Conservation (phyloP, 1,140 invertebrate species). For the Phymorhynchus buccinoides region DNA sequence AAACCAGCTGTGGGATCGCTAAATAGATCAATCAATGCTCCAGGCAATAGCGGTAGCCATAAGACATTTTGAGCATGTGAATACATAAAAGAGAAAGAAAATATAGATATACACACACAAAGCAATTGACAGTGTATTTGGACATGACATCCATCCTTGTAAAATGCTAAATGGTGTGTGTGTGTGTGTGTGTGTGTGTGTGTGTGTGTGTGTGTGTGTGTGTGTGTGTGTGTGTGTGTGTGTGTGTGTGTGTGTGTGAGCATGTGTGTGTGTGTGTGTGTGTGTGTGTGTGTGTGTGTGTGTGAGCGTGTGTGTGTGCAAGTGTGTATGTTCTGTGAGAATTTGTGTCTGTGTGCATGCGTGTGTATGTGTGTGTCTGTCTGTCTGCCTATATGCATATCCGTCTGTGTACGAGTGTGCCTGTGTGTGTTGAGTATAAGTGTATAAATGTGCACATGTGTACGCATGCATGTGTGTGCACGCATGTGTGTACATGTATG, state of each 20-base stretch:
- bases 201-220: not conserved
- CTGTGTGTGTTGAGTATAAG: not conserved
- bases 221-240: not conserved
- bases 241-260: too few species aligned
- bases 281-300: not conserved
- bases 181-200: too few species aligned
- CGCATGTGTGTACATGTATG: not conserved
- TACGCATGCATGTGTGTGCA: not conserved
- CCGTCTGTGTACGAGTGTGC: not conserved
- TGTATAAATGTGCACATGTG: not conserved
- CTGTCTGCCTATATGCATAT: not conserved
- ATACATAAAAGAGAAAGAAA: too few species aligned
- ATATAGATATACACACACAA: too few species aligned
- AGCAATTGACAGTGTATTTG: too few species aligned
- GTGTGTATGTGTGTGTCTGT: not conserved
- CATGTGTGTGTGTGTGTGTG: not conserved
- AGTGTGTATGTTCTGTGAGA: too few species aligned
- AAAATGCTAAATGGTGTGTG: too few species aligned
- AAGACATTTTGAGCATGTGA: too few species aligned
- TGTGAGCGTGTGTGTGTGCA: not conserved
- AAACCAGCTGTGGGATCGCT: not conserved
- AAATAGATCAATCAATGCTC: too few species aligned
- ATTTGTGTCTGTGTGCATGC: not conserved
- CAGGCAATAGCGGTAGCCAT: too few species aligned
- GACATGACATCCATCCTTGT: too few species aligned